Evolutionary conservation across 1,140 invertebrate species (phyloP).

Genomic region (Mya arenaria): DNA sequence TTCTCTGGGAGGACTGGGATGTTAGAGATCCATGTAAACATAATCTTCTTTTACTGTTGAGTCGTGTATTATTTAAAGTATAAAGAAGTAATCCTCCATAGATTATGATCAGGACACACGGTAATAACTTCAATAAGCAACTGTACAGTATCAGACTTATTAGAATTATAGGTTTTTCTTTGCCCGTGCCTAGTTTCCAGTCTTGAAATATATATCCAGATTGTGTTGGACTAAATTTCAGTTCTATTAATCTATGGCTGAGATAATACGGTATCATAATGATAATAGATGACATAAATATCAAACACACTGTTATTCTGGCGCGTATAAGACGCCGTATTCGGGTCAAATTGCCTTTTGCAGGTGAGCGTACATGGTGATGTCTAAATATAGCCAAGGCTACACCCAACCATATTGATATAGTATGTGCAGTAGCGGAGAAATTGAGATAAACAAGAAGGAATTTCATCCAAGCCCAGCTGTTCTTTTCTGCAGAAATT

Average conservation of each 20-base stretch:
- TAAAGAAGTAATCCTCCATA: conserved; percentile 80
- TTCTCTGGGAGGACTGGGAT: conserved; percentile 19
- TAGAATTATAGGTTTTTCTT: conserved; percentile 60
- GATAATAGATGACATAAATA: conserved; percentile 88
- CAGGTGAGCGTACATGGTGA: conserved; percentile 88
- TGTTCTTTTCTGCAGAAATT: conserved; percentile 56
- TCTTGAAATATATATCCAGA: conserved; percentile 58
- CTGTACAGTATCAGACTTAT: conserved; percentile 75
- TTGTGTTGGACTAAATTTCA: conserved; percentile 17
- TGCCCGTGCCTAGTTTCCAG: conserved; percentile 54
- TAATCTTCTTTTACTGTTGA: conserved; percentile 63
- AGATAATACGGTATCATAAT: conserved; percentile 89
- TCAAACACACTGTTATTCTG: conserved; percentile 87
- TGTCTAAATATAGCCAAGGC: conserved; percentile 96
- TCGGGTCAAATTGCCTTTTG: conserved; percentile 85
- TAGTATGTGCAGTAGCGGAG: conserved; percentile 91
- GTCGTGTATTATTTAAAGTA: conserved; percentile 73
- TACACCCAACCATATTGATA: conserved; percentile 95
- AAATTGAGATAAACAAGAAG: conserved; percentile 84
- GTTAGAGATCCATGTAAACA: conserved; percentile 62
- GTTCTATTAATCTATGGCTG: conserved; percentile 60
- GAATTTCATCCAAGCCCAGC: conserved; percentile 74
- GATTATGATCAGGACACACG: conserved; percentile 81
- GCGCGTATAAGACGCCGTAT: conserved; percentile 84
- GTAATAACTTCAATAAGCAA: conserved; percentile 78